These are phyloP conservation scores for Apis cerana DNA, from an alignment of 1,140 invertebrate genomes.

Conservation along the genomic window DNA sequence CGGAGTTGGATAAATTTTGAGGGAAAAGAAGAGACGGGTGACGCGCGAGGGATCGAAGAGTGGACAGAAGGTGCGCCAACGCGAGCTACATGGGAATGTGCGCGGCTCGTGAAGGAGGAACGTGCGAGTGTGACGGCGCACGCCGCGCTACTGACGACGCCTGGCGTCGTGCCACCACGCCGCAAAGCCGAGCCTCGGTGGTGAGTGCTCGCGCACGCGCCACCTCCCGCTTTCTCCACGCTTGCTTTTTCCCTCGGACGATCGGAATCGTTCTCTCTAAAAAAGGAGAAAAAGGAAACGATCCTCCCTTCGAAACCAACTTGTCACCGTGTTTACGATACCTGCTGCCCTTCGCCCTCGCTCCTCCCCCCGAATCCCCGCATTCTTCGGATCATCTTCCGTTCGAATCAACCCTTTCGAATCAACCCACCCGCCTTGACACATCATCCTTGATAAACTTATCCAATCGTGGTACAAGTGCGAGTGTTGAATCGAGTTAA, in stretches of 20 bases:
- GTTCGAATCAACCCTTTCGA: background rate
- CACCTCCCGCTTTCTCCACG: constrained; percentile 40
- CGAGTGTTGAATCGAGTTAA: background rate
- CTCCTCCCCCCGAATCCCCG: too few species aligned
- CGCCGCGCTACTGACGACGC: constrained; percentile 80
- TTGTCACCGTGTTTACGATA: constrained; percentile 4
- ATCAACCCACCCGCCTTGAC: too few species aligned
- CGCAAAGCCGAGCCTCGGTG: constrained; percentile 50
- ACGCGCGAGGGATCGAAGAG: background rate
- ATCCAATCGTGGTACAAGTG: background rate
- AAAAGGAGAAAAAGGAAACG: background rate
- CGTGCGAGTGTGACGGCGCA: constrained; percentile 79
- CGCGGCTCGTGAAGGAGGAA: constrained; percentile 59
- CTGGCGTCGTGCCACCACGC: constrained; percentile 70
- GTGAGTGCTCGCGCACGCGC: constrained; percentile 72
- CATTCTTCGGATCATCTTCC: background rate
- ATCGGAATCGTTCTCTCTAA: background rate
- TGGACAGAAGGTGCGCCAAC: constrained; percentile 38
- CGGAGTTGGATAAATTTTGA: background rate
- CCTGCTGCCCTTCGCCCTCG: background rate
- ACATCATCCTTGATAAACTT: background rate
- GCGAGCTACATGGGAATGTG: constrained; percentile 55
- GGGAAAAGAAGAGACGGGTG: background rate
- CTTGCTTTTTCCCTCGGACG: constrained; percentile 25
- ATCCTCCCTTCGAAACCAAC: background rate